phyloP scores from a whole-genome alignment of 2,113 vertebrate species.

The Ameiurus melas region DNA sequence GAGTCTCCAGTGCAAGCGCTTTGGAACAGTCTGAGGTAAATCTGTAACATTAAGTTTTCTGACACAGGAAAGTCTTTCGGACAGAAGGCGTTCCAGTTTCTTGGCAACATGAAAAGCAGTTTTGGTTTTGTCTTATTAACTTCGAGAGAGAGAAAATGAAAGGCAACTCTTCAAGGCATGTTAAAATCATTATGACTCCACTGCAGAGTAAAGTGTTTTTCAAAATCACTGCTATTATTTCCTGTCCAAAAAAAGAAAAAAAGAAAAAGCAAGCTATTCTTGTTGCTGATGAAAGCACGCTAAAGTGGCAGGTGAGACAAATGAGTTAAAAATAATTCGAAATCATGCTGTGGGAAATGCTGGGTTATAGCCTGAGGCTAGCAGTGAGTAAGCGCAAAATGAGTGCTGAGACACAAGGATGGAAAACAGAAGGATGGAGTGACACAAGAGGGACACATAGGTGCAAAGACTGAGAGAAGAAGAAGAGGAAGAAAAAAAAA shows the following conservation, averaged over 20 bases:
- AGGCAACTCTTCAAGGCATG: background rate
- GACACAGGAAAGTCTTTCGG: background rate
- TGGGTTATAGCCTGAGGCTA: slow-evolving; percentile 37
- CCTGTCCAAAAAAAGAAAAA: background rate
- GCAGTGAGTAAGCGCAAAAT: slow-evolving; percentile 35
- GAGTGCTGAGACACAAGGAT: slow-evolving; percentile 11
- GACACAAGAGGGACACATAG: slow-evolving; percentile 30
- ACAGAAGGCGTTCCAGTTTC: background rate
- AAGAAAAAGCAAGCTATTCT: background rate
- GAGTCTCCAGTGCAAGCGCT: background rate
- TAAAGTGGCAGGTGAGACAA: slow-evolving; percentile 44
- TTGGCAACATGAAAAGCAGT: background rate
- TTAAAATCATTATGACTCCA: background rate
- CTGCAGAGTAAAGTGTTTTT: background rate
- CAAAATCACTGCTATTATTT: background rate
- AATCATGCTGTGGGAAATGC: slow-evolving; percentile 26
- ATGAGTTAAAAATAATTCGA: slow-evolving; percentile 41
- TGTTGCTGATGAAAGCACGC: slow-evolving; percentile 14
- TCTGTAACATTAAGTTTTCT: background rate
- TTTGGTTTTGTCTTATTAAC: background rate
- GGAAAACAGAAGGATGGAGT: slow-evolving; percentile 32
- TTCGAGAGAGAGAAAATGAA: background rate
- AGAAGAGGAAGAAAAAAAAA: background rate
- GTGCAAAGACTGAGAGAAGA: slow-evolving; percentile 39
- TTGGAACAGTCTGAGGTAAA: background rate